Percentiles rank a stretch among this genome's conserved stretches.
These are phyloP conservation scores for Steinernema khuongi DNA, from an alignment of 1,140 invertebrate species.

Conservation along the genomic window DNA sequence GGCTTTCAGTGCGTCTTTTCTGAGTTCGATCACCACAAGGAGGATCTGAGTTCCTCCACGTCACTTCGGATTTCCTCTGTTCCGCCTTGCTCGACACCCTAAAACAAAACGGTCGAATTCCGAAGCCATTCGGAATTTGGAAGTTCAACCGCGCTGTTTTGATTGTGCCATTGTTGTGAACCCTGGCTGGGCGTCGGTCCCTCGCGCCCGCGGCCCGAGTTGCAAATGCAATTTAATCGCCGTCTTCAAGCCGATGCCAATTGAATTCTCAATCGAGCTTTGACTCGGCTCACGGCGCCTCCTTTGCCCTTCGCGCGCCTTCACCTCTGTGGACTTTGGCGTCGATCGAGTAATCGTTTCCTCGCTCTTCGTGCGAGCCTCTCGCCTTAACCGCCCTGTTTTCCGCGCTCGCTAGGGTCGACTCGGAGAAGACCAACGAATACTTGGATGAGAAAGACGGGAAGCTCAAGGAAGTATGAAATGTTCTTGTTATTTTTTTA, in stretches of 20 bases:
- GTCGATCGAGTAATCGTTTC: neutral
- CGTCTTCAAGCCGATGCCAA: neutral
- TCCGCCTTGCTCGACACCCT: neutral
- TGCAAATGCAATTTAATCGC: slow-evolving; percentile 15
- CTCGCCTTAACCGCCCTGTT: neutral
- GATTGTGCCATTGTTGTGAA: slow-evolving; percentile 14
- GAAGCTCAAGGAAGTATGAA: too few relatives aligned
- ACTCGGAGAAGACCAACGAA: neutral
- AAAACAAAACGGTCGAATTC: neutral
- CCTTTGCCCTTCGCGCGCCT: neutral
- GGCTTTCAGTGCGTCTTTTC: too few relatives aligned
- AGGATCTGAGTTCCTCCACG: too few relatives aligned
- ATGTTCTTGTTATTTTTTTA: too few relatives aligned
- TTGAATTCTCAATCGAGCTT: slow-evolving; percentile 2
- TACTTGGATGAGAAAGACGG: neutral
- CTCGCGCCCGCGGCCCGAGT: neutral
- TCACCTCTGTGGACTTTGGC: neutral
- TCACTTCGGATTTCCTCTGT: neutral
- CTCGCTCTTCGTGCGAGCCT: neutral
- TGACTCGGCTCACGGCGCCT: neutral
- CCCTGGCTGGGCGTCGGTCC: neutral
- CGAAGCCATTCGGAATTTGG: neutral
- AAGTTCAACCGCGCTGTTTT: neutral
- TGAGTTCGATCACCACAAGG: too few relatives aligned
- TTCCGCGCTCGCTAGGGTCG: neutral